Conservation (phyloP, 2,888 invertebrate species). For the Melanargia galathea region DNA sequence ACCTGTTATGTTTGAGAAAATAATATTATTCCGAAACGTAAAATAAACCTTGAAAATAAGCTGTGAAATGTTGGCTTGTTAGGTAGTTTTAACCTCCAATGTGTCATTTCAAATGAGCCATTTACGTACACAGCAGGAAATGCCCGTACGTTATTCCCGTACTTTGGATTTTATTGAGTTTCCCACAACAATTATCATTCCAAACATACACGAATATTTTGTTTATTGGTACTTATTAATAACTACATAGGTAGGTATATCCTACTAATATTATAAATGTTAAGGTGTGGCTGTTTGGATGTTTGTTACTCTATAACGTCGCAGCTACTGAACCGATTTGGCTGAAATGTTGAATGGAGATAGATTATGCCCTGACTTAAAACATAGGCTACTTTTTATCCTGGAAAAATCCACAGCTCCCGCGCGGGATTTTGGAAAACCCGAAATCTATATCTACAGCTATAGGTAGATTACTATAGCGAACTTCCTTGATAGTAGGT, state of each 20-base stretch:
- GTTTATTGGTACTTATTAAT: not conserved
- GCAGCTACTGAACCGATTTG: no score
- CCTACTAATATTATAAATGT: no score
- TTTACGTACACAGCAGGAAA: slow-evolving; percentile 19
- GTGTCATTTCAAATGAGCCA: slow-evolving; percentile 23
- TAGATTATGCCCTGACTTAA: no score
- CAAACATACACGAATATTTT: not conserved
- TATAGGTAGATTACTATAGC: no score
- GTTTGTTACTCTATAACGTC: no score
- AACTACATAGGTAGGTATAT: not conserved
- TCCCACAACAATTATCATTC: slow-evolving; percentile 6
- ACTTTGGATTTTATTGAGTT: slow-evolving; percentile 19
- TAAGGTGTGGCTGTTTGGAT: no score
- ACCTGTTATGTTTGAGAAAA: not conserved
- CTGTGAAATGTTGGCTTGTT: slow-evolving; percentile 11
- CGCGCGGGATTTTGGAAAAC: no score
- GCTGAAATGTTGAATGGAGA: no score
- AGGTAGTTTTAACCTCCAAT: slow-evolving; percentile 22
- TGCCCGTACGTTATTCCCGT: slow-evolving; percentile 17
- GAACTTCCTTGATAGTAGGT: no score
- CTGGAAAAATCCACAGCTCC: no score
- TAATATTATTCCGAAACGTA: not conserved
- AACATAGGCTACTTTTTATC: no score
- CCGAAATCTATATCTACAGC: no score
- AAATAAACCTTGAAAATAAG: slow-evolving; percentile 7